phyloP scores from a whole-genome alignment of 2,797 vertebrate genomes.

The Okamejei kenojei region DNA sequence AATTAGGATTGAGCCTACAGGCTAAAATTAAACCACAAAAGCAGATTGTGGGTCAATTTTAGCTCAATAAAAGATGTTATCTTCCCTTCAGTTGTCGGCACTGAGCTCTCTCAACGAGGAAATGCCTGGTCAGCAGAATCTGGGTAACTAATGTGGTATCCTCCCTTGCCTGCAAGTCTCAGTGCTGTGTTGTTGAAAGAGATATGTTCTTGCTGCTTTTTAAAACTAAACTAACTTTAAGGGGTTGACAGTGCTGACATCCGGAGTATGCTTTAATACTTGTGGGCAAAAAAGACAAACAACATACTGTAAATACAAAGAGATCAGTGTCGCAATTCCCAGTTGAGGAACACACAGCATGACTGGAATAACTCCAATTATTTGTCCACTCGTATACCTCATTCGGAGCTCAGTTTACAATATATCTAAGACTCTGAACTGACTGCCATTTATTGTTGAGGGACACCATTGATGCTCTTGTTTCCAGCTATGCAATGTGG shows the following conservation, averaged over 20 bases:
- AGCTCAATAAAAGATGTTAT: too few species aligned
- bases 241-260: neutral
- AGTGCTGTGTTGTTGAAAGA: neutral
- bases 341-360: slow-evolving; percentile 3
- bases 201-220: neutral
- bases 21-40: too few species aligned
- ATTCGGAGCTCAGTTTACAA: neutral
- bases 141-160: neutral
- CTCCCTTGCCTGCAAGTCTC: too few species aligned
- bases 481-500: neutral
- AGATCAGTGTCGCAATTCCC: neutral
- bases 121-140: neutral
- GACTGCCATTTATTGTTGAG: neutral
- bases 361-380: neutral
- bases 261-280: neutral
- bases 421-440: neutral
- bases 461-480: neutral
- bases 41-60: too few species aligned
- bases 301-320: neutral
- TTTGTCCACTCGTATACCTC: neutral
- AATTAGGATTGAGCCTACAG: too few species aligned
- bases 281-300: slow-evolving; percentile 7
- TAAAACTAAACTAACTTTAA: neutral
- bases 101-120: neutral
- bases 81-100: too few species aligned